Conservation (phyloP, 2,797 vertebrate genomes). For the Euphonia xanthogaster region DNA sequence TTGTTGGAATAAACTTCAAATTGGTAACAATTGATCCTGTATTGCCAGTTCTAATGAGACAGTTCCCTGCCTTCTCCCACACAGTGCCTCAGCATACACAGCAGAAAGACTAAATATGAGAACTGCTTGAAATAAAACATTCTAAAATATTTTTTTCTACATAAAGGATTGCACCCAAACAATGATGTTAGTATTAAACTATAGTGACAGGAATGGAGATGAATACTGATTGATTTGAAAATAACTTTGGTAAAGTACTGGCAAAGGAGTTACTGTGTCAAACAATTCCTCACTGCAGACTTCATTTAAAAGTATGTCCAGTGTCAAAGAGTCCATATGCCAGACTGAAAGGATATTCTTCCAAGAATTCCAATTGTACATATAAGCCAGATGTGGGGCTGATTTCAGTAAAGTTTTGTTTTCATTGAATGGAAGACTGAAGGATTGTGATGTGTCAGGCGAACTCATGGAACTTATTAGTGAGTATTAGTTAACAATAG, state of each 20-base stretch:
- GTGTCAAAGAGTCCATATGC: not conserved
- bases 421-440: conserved; percentile 36
- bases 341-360: conserved; percentile 56
- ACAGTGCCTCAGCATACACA: not conserved
- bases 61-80: not conserved
- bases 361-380: conserved; percentile 54
- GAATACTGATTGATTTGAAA: conserved; percentile 23
- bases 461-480: conserved; percentile 30
- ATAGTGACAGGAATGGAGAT: conserved; percentile 15
- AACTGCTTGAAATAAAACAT: not conserved
- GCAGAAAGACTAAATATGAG: not conserved
- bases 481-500: conserved; percentile 20
- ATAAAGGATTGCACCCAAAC: conserved; percentile 8
- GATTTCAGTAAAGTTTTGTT: conserved; percentile 41
- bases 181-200: conserved; percentile 38
- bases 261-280: conserved; percentile 50
- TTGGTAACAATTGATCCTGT: not conserved
- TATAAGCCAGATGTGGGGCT: conserved; percentile 51
- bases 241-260: conserved; percentile 21
- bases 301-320: conserved; percentile 36
- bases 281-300: conserved; percentile 32
- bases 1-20: not conserved
- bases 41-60: not conserved
- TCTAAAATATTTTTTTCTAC: not conserved
- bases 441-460: conserved; percentile 50